These are phyloP conservation scores for Perccottus glenii DNA, from an alignment of 2,113 vertebrate genomes.

Conservation along the genomic window DNA sequence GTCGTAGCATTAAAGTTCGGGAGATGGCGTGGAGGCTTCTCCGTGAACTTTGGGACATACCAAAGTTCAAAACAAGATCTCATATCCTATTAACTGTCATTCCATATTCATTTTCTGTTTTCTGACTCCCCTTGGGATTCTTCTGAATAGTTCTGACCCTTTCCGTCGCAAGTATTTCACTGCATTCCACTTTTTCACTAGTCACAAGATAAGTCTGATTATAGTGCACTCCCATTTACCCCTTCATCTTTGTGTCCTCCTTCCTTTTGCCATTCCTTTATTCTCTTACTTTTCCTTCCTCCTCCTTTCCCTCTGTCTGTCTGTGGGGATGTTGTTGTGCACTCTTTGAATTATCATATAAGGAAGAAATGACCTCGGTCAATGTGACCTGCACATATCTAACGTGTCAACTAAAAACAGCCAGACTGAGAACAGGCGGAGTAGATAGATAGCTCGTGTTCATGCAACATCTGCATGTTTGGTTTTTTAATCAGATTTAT, in stretches of 20 bases:
- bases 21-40: slow-evolving; percentile 31
- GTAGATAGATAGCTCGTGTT: slow-evolving; percentile 17
- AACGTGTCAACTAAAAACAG: slow-evolving; percentile 46
- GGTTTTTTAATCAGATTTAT: slow-evolving; percentile 16
- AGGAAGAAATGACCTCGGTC: slow-evolving; percentile 64
- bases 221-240: slow-evolving; percentile 47
- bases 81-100: slow-evolving; percentile 10
- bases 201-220: slow-evolving; percentile 41
- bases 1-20: slow-evolving; percentile 7
- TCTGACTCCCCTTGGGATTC: slow-evolving; percentile 28
- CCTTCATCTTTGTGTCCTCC: slow-evolving; percentile 53
- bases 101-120: slow-evolving; percentile 26
- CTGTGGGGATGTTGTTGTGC: slow-evolving; percentile 16
- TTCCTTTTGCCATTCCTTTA: slow-evolving; percentile 24
- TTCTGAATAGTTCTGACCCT: slow-evolving; percentile 51
- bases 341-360: slow-evolving; percentile 46
- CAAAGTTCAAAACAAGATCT: slow-evolving; percentile 37
- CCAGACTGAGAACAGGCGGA: slow-evolving; percentile 41
- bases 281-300: slow-evolving; percentile 41
- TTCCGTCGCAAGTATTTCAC: slow-evolving; percentile 14
- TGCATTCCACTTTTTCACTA: slow-evolving; percentile 54
- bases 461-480: slow-evolving; percentile 44
- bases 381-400: slow-evolving; percentile 63
- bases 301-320: slow-evolving; percentile 50
- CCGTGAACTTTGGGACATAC: slow-evolving; percentile 48